Conservation (phyloP, 1,140 invertebrate species). For the Euwallacea similis region DNA sequence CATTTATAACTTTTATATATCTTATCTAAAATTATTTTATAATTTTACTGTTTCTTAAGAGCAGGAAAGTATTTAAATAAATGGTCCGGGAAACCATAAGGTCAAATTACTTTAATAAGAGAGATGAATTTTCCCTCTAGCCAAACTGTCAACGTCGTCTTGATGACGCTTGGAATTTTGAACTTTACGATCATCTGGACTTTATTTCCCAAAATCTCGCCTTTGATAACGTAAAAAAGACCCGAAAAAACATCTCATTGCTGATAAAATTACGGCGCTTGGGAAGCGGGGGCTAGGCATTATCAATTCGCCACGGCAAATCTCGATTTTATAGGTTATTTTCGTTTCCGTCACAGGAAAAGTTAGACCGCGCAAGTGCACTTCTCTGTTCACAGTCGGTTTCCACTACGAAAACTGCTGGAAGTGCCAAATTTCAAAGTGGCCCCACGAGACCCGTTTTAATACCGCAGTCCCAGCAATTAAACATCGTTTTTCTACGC, state of each 20-base stretch:
- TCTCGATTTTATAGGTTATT: constrained; percentile 20
- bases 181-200: not conserved
- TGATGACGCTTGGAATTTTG: not conserved
- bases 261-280: not conserved
- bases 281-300: not conserved
- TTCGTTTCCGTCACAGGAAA: constrained; percentile 10
- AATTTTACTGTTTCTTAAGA: not conserved
- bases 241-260: not conserved
- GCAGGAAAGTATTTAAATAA: not conserved
- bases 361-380: constrained; percentile 22
- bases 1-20: not conserved
- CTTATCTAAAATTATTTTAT: not conserved
- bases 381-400: constrained; percentile 2
- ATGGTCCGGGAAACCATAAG: too few species aligned
- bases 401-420: not conserved
- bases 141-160: not conserved
- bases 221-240: not conserved
- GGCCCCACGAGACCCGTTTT: not conserved
- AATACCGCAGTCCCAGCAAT: not conserved
- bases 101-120: too few species aligned
- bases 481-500: constrained; percentile 46
- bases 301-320: not conserved
- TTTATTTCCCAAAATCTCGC: not conserved
- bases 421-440: constrained; percentile 11
- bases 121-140: too few species aligned